phyloP scores from a whole-genome alignment of 2,797 vertebrate species.

The Chromobotia macracanthus region DNA sequence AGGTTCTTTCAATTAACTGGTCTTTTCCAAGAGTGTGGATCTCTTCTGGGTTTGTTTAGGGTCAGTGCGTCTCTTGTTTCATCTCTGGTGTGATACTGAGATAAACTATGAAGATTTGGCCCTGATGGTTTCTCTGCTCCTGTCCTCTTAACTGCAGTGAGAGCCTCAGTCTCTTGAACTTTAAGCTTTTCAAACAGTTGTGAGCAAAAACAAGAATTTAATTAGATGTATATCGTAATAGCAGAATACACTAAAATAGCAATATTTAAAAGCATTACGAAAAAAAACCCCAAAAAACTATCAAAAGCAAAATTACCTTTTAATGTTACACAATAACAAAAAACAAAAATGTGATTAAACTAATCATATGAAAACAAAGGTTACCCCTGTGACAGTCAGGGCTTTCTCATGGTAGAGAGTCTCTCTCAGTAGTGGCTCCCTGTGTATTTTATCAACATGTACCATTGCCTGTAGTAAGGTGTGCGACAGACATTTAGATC shows the following conservation, averaged over 20 bases:
- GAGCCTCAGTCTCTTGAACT: neutral
- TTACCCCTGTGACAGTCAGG: conserved; percentile 88
- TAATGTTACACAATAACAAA: too few species aligned
- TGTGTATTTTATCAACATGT: conserved; percentile 96
- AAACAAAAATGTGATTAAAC: neutral
- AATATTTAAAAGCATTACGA: neutral
- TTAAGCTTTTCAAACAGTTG: conserved; percentile 1
- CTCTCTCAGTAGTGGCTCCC: conserved; percentile 90
- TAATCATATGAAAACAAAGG: neutral
- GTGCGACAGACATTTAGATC: neutral
- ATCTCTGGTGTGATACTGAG: neutral
- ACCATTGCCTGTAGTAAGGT: conserved; percentile 98
- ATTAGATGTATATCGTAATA: neutral
- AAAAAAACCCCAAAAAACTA: neutral
- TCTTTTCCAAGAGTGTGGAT: conserved; percentile 89
- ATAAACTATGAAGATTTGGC: neutral
- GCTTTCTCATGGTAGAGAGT: conserved; percentile 90
- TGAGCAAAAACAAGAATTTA: neutral
- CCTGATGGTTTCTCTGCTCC: neutral
- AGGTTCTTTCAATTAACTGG: conserved; percentile 61
- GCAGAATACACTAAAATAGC: too few species aligned
- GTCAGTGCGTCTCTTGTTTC: neutral
- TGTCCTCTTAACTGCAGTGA: conserved; percentile 59
- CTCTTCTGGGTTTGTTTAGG: conserved; percentile 43
- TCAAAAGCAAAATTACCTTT: neutral